Percentiles rank a stretch among this genome's conserved stretches.
phyloP scores from a whole-genome alignment of 2,113 vertebrate genomes.

The Progne subis region DNA sequence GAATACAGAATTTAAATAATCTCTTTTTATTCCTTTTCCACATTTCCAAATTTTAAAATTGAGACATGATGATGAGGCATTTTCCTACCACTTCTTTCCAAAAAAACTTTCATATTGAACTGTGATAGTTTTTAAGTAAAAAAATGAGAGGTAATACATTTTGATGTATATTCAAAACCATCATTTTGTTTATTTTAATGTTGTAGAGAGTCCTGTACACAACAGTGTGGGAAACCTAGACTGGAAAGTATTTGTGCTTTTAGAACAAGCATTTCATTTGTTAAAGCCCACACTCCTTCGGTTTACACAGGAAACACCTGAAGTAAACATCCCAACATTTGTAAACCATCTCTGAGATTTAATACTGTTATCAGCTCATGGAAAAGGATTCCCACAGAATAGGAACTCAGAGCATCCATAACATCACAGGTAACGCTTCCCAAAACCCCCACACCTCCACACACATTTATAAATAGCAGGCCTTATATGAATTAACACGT shows the following conservation, averaged over 20 bases:
- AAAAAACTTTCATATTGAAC: neutral
- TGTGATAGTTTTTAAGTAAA: neutral
- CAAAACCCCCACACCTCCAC: fast-evolving
- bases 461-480: neutral
- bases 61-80: neutral
- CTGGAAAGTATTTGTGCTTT: neutral
- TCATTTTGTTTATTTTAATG: neutral
- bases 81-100: neutral
- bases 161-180: neutral
- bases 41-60: neutral
- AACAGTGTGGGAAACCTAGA: neutral
- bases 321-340: neutral
- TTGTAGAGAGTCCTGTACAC: neutral
- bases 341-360: neutral
- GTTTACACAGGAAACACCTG: neutral
- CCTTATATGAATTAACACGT: neutral
- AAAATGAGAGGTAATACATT: neutral
- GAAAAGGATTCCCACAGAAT: neutral
- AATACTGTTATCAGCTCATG: neutral
- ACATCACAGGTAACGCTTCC: neutral
- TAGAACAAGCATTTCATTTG: neutral
- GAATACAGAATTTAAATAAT: neutral
- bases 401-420: neutral
- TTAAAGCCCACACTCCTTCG: neutral
- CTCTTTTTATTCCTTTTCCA: neutral